A percentile compares a stretch with the other conserved stretches of the same genome.
phyloP scores from a whole-genome alignment of 37 sponge, comb jelly and placozoan species.

The Tethya wilhelma region DNA sequence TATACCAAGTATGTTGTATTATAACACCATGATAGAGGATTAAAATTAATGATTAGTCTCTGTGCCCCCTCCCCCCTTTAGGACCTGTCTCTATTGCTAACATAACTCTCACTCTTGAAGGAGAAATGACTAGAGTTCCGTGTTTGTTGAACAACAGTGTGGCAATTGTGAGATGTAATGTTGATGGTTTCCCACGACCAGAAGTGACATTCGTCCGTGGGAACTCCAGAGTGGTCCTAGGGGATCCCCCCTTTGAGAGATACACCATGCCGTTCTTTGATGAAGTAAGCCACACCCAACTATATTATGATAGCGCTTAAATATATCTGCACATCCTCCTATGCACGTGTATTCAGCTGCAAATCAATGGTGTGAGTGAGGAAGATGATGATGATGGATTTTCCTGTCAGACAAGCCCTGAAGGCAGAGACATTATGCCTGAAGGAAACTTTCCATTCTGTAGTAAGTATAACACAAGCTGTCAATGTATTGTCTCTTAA shows the following conservation, averaged over 20 bases:
- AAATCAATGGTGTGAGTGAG: background rate
- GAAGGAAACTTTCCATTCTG: too few species aligned
- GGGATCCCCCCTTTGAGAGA: background rate
- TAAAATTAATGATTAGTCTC: background rate
- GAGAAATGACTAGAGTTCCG: background rate
- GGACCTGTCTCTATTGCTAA: background rate
- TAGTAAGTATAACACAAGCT: too few species aligned
- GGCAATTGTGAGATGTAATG: constrained; percentile 32
- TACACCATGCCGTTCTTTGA: background rate
- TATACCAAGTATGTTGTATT: constrained; percentile 10
- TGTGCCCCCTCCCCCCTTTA: background rate
- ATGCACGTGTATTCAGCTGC: background rate
- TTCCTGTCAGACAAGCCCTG: too few species aligned
- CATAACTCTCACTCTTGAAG: background rate
- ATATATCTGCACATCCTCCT: background rate
- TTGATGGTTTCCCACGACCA: constrained; percentile 40
- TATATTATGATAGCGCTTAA: background rate
- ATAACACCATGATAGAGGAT: background rate
- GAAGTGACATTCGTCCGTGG: background rate
- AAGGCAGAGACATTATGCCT: too few species aligned
- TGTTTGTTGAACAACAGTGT: constrained; percentile 12
- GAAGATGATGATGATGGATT: background rate
- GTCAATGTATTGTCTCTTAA: too few species aligned
- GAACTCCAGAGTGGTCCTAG: background rate
- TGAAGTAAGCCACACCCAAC: background rate